Conservation (phyloP, 2,888 invertebrate genomes). For the Ormyrus thymus region DNA sequence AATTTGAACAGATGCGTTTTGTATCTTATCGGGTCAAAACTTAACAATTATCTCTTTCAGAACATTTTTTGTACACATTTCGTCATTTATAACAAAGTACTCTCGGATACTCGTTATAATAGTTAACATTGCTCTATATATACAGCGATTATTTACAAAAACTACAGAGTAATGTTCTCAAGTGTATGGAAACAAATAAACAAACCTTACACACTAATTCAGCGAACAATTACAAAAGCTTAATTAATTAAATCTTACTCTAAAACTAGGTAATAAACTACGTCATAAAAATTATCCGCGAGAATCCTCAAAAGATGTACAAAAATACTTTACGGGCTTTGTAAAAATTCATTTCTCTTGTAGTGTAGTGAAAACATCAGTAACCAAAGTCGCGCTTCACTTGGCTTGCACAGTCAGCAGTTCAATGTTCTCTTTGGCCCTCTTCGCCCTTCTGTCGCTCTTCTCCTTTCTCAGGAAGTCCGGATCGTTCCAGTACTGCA, state of each 20-base stretch:
- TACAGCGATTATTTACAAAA: slow-evolving; percentile 28
- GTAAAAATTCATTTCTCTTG: not conserved
- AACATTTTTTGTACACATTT: not conserved
- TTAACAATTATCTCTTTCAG: too few species aligned
- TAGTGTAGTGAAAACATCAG: too few species aligned
- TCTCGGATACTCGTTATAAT: not conserved
- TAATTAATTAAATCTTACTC: not conserved
- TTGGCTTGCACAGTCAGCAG: slow-evolving; percentile 33
- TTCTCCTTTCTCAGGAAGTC: slow-evolving; percentile 59
- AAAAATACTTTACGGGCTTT: slow-evolving; percentile 26
- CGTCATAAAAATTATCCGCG: not conserved
- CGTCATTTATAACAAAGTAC: not conserved
- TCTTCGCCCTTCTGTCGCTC: slow-evolving; percentile 35
- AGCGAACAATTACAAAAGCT: too few species aligned
- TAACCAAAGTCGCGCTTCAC: not conserved
- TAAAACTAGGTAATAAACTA: not conserved
- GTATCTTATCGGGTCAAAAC: too few species aligned
- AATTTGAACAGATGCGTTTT: too few species aligned
- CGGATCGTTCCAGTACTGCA: slow-evolving; percentile 85
- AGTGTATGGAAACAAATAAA: not conserved
- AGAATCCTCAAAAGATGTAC: too few species aligned
- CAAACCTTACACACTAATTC: too few species aligned
- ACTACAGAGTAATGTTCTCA: not conserved
- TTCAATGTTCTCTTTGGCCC: slow-evolving; percentile 43
- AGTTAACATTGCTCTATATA: slow-evolving; percentile 13